Percentiles rank a stretch among this genome's conserved stretches.
These are phyloP conservation scores for Onthophagus sagittarius DNA, from an alignment of 2,888 invertebrate species.

Conservation along the genomic window DNA sequence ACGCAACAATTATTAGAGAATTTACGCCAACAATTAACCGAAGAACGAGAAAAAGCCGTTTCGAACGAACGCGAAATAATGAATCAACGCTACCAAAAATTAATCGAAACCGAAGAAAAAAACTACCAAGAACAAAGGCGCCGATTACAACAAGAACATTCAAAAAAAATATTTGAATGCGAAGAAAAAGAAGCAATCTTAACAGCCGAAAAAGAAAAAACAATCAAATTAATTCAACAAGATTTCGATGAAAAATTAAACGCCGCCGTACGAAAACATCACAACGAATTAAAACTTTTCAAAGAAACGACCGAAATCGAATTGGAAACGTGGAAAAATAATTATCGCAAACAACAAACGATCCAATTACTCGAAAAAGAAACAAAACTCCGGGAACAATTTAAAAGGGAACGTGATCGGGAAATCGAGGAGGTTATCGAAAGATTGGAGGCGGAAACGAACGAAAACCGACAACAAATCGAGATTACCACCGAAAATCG, in stretches of 20 bases:
- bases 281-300: conserved; percentile 53
- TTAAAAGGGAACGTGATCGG: conserved; percentile 69
- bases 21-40: conserved; percentile 57
- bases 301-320: conserved; percentile 60
- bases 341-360: conserved; percentile 60
- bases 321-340: conserved; percentile 61
- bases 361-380: conserved; percentile 62
- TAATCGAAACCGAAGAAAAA: conserved; percentile 55
- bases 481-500: conserved; percentile 59
- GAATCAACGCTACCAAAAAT: conserved; percentile 55
- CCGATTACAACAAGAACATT: conserved; percentile 51
- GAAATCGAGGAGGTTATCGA: conserved; percentile 74
- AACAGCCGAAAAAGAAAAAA: conserved; percentile 49
- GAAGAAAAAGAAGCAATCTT: conserved; percentile 49
- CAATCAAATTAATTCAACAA: conserved; percentile 49
- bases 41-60: conserved; percentile 60
- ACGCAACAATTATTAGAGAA: conserved; percentile 59
- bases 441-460: conserved; percentile 64
- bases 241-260: conserved; percentile 54
- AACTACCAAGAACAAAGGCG: conserved; percentile 55
- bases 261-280: conserved; percentile 49
- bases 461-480: conserved; percentile 53
- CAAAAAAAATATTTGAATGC: conserved; percentile 47
- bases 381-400: conserved; percentile 63
- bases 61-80: conserved; percentile 59